Evolutionary conservation across 2,113 vertebrate species (phyloP).

Genomic region (Corythornis madagascariensis): DNA sequence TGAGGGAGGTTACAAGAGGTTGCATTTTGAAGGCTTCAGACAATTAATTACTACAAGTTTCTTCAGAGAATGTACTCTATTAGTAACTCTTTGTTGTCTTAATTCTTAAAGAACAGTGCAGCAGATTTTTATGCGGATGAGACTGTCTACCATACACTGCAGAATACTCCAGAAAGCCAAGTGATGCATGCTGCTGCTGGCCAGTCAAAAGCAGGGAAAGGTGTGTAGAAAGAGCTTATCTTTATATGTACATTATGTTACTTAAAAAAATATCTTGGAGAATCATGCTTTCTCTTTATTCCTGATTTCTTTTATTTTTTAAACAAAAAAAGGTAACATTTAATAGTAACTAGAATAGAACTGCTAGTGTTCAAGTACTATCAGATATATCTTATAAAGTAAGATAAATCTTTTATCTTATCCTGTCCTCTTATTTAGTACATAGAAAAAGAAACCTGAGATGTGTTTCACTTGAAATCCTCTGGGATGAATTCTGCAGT

Average conservation of each 20-base stretch:
- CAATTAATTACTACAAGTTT: not conserved
- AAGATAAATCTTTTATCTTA: not conserved
- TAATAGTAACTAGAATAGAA: not conserved
- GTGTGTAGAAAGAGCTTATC: conserved; percentile 55
- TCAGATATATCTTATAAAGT: not conserved
- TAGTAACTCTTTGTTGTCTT: not conserved
- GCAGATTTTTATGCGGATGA: conserved; percentile 72
- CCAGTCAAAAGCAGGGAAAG: conserved; percentile 83
- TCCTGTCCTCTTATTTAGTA: not conserved
- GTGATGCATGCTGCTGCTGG: conserved; percentile 71
- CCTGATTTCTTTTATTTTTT: not conserved
- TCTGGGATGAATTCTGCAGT: not conserved
- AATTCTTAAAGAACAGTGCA: conserved; percentile 72
- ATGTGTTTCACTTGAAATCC: not conserved
- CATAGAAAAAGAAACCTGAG: not conserved
- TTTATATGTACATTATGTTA: not conserved
- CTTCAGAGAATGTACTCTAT: not conserved
- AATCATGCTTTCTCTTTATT: not conserved
- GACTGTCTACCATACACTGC: conserved; percentile 65
- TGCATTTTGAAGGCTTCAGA: not conserved
- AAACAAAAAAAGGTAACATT: not conserved
- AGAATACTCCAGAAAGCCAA: conserved; percentile 69
- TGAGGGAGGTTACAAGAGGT: not conserved
- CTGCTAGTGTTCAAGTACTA: not conserved
- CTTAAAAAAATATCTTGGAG: not conserved